Evolutionary conservation across 2,113 vertebrate genomes (phyloP).

Genomic region (Ondatra zibethicus): DNA sequence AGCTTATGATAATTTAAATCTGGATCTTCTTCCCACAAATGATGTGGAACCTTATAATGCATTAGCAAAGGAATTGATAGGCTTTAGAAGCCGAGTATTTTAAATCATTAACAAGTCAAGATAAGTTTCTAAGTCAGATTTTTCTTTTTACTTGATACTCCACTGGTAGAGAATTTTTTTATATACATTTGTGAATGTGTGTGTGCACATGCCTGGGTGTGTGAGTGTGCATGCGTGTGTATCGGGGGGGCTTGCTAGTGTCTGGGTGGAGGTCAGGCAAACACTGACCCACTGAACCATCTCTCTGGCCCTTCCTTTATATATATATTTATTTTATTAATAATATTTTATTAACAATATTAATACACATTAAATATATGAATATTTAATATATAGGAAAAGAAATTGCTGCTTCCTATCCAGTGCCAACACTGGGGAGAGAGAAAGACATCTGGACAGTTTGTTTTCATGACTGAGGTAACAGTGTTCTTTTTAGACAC

Average conservation of each 20-base stretch:
- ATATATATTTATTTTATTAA: too few species aligned
- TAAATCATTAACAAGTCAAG: not conserved
- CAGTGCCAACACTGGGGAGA: not conserved
- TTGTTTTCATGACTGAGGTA: not conserved
- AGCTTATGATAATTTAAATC: constrained; percentile 31
- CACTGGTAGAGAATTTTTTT: not conserved
- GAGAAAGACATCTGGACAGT: not conserved
- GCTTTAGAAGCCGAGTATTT: not conserved
- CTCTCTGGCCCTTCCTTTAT: not conserved
- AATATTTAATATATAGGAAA: not conserved
- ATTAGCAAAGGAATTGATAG: not conserved
- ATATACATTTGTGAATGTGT: not conserved
- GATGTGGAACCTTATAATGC: not conserved
- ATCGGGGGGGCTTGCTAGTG: not conserved
- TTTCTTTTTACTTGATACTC: constrained; percentile 15
- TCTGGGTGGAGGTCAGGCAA: not conserved
- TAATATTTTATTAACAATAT: too few species aligned
- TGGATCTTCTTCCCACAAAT: not conserved
- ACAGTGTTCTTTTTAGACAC: not conserved
- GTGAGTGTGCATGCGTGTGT: not conserved
- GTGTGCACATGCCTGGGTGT: not conserved
- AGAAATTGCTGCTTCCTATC: not conserved
- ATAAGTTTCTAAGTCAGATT: not conserved
- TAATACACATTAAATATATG: too few species aligned
- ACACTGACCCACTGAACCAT: not conserved